Evolutionary conservation across 2,113 vertebrate genomes (phyloP).

Genomic region (Spea multiplicata): DNA sequence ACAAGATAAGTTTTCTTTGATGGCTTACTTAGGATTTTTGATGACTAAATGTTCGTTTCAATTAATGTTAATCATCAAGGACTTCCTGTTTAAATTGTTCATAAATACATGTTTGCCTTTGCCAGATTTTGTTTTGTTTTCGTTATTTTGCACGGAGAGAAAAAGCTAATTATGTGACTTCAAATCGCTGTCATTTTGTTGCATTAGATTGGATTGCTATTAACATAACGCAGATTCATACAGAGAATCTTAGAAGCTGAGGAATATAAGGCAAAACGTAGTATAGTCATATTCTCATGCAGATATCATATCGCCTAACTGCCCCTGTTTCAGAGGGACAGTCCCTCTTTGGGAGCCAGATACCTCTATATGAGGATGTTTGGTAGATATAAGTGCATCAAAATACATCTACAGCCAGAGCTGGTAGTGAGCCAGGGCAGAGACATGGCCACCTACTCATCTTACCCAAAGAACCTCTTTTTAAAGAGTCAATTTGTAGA

Average conservation of each 20-base stretch:
- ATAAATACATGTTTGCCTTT: constrained; percentile 65
- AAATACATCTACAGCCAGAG: too few species aligned
- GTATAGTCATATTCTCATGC: neutral
- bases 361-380: too few species aligned
- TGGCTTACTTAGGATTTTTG: constrained; percentile 82
- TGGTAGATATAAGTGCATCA: too few species aligned
- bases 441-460: too few species aligned
- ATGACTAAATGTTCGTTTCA: constrained; percentile 69
- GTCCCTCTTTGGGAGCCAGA: too few species aligned
- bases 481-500: too few species aligned
- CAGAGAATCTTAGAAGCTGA: neutral
- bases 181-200: constrained; percentile 69
- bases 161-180: constrained; percentile 70
- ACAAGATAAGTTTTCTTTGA: constrained; percentile 89
- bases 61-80: constrained; percentile 85
- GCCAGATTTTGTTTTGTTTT: constrained; percentile 52
- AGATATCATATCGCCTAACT: too few species aligned
- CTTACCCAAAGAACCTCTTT: too few species aligned
- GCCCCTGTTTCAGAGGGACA: too few species aligned
- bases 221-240: constrained; percentile 65
- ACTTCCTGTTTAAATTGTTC: constrained; percentile 85
- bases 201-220: constrained; percentile 70
- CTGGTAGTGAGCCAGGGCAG: too few species aligned
- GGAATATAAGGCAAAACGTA: neutral
- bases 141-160: constrained; percentile 54